Evolutionary conservation across 2,113 vertebrate genomes (phyloP).

Genomic region (Leuciscus idus): DNA sequence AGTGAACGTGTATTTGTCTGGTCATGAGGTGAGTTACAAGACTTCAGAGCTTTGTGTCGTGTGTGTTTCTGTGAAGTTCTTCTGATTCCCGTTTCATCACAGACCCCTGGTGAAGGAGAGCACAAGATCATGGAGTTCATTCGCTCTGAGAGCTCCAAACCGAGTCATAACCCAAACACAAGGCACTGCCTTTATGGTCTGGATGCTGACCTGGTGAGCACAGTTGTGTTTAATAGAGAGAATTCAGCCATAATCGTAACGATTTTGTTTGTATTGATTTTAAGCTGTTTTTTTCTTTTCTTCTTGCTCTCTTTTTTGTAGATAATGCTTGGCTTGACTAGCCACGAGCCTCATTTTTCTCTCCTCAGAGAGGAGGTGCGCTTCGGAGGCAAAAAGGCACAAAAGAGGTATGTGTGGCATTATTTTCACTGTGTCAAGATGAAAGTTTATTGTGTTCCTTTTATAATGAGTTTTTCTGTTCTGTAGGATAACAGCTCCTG

Average conservation of each 20-base stretch:
- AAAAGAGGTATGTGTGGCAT: conserved; percentile 82
- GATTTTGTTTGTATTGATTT: not conserved
- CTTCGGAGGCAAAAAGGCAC: conserved; percentile 95
- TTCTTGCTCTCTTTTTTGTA: conserved; percentile 59
- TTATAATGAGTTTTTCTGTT: not conserved
- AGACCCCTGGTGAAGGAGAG: conserved; percentile 98
- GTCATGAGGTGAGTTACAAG: conserved; percentile 87
- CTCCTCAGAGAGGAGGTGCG: conserved; percentile 98
- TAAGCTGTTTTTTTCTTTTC: not conserved
- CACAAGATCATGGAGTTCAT: conserved; percentile 99
- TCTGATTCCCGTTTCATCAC: not conserved
- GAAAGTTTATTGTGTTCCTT: not conserved
- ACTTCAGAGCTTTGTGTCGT: not conserved
- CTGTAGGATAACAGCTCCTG: conserved; percentile 90
- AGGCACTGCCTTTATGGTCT: conserved; percentile 97
- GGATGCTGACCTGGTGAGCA: conserved; percentile 94
- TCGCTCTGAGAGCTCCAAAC: conserved; percentile 87
- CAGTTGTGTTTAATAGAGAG: not conserved
- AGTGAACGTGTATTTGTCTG: conserved; percentile 92
- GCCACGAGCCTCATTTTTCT: conserved; percentile 95
- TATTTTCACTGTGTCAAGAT: conserved; percentile 24
- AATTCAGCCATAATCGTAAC: not conserved
- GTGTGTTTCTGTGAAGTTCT: too few relatives aligned
- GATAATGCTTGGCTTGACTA: conserved; percentile 99
- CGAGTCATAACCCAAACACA: conserved; percentile 90